Evolutionary conservation across 2,113 vertebrate genomes (phyloP).

Genomic region (Lepisosteus osseus): DNA sequence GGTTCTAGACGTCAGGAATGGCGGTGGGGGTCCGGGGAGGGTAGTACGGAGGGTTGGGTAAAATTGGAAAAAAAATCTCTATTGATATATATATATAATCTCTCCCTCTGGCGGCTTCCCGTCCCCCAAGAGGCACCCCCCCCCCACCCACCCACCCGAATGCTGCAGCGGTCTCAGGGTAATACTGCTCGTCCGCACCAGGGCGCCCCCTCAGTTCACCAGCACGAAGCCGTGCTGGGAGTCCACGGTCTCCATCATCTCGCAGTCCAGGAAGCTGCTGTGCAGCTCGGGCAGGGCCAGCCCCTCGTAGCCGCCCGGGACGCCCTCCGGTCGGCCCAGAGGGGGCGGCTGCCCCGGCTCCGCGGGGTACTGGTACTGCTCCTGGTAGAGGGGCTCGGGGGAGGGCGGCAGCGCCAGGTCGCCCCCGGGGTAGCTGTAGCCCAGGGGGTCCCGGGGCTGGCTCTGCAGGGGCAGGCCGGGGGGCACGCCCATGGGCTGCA

Average conservation of each 20-base stretch:
- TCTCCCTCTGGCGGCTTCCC: no score
- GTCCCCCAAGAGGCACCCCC: constrained; percentile 29
- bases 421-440: constrained; percentile 71
- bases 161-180: constrained; percentile 28
- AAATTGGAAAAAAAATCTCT: constrained; percentile 36
- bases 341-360: constrained; percentile 53
- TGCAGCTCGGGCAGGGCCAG: constrained; percentile 73
- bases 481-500: constrained; percentile 44
- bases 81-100: no score
- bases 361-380: constrained; percentile 69
- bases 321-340: constrained; percentile 43
- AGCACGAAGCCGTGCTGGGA: constrained; percentile 92
- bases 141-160: constrained; percentile 27
- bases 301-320: constrained; percentile 56
- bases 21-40: constrained; percentile 42
- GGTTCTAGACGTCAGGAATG: constrained; percentile 4
- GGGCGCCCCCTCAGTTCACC: constrained; percentile 74
- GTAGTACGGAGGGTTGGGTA: constrained; percentile 53
- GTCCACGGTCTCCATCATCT: constrained; percentile 98
- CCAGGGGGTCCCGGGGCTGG: constrained; percentile 45
- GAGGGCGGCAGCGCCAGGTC: constrained; percentile 53
- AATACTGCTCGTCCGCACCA: constrained; percentile 43
- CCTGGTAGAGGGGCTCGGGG: constrained; percentile 58
- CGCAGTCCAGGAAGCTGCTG: constrained; percentile 79
- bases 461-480: constrained; percentile 31